These are phyloP conservation scores for Ramazzottius varieornatus DNA, from an alignment of 2,888 invertebrate genomes.

Conservation along the genomic window DNA sequence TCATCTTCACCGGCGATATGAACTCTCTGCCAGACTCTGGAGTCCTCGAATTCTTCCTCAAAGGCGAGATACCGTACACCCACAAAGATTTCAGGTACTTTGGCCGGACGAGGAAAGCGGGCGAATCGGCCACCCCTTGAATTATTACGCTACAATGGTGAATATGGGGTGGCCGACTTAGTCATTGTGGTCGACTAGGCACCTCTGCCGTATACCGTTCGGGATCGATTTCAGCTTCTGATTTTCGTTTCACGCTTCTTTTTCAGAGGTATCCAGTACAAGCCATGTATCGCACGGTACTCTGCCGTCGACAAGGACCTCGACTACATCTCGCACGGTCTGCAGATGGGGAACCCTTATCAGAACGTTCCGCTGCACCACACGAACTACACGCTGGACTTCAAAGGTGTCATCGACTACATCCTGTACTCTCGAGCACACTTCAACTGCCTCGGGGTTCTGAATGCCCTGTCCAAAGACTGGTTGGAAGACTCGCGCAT, in stretches of 20 bases:
- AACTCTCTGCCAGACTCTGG: slow-evolving; percentile 92
- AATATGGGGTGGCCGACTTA: no score
- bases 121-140: no score
- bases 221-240: no score
- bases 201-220: no score
- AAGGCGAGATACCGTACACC: neutral
- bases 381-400: slow-evolving; percentile 2
- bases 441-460: neutral
- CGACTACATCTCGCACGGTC: neutral
- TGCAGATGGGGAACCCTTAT: neutral
- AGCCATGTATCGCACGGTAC: neutral
- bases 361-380: neutral
- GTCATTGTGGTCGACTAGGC: no score
- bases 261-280: neutral
- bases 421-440: neutral
- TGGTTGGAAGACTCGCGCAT: neutral
- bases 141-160: no score
- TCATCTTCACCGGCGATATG: slow-evolving; percentile 67
- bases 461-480: neutral
- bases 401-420: slow-evolving; percentile 3
- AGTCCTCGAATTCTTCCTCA: neutral
- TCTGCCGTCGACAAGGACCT: neutral
- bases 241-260: no score
- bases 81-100: neutral
- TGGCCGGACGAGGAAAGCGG: no score